Conservation (phyloP, 2,797 vertebrate genomes). For the Sardinella longiceps region DNA sequence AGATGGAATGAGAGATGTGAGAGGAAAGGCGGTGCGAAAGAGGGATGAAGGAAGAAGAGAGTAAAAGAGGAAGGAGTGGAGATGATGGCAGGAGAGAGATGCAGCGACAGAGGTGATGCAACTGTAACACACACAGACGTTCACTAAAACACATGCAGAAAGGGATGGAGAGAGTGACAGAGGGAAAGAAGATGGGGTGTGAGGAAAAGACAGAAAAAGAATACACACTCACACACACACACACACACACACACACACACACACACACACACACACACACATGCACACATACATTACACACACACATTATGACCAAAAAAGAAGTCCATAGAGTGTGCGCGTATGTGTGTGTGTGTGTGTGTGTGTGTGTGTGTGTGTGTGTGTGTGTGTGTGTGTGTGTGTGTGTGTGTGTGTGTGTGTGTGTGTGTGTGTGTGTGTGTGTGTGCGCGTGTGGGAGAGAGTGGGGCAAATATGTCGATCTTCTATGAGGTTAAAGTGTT, state of each 20-base stretch:
- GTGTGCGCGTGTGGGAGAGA: background rate
- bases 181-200: too few species aligned
- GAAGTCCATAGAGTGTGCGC: background rate
- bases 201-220: too few species aligned
- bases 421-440: background rate
- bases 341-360: background rate
- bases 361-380: background rate
- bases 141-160: background rate
- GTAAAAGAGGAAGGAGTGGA: background rate
- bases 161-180: too few species aligned
- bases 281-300: background rate
- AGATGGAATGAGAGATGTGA: background rate
- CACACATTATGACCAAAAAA: background rate
- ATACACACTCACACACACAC: background rate
- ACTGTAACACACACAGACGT: background rate
- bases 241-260: background rate
- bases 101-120: background rate
- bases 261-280: background rate
- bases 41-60: background rate
- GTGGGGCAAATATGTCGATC: background rate
- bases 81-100: background rate
- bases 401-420: background rate
- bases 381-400: background rate
- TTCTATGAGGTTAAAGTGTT: background rate
- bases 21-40: background rate